Conservation (phyloP, 2,888 invertebrate genomes). For the Scaptomyza parva region DNA sequence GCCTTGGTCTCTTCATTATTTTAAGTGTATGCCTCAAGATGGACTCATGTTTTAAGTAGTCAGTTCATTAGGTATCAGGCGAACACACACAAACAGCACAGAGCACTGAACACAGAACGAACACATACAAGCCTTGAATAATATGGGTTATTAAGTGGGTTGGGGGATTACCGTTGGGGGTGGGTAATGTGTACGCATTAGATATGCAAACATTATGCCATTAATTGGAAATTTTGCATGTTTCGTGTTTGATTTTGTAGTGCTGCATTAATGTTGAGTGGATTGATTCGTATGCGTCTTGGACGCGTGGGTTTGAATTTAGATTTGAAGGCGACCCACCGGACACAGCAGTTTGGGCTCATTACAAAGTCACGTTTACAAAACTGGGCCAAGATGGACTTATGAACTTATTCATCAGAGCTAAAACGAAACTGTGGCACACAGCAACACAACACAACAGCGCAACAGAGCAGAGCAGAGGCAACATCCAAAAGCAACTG, state of each 20-base stretch:
- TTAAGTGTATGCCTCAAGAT: conserved; percentile 41
- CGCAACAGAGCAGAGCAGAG: conserved; percentile 15
- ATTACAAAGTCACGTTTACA: conserved; percentile 72
- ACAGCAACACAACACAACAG: conserved; percentile 11
- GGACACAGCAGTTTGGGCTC: conserved; percentile 46
- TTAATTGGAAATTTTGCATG: conserved; percentile 70
- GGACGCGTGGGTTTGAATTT: not conserved
- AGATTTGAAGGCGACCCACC: conserved; percentile 12
- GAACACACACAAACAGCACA: conserved; percentile 23
- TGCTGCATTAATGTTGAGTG: conserved; percentile 29
- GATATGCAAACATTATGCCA: conserved; percentile 65
- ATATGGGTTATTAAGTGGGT: conserved; percentile 66
- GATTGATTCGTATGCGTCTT: conserved; percentile 61
- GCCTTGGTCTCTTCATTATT: conserved; percentile 31
- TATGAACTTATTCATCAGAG: conserved; percentile 42
- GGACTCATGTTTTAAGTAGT: conserved; percentile 48
- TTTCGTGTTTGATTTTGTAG: conserved; percentile 52
- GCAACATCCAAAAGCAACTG: conserved; percentile 53
- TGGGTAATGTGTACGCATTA: conserved; percentile 39
- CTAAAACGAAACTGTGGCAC: conserved; percentile 3
- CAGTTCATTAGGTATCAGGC: conserved; percentile 56
- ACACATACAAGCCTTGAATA: conserved; percentile 49
- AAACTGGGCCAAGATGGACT: conserved; percentile 72
- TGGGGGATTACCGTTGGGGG: conserved; percentile 23
- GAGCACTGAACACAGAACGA: not conserved